Evolutionary conservation across 1,140 invertebrate genomes (phyloP).

Genomic region (Aethina tumida): DNA sequence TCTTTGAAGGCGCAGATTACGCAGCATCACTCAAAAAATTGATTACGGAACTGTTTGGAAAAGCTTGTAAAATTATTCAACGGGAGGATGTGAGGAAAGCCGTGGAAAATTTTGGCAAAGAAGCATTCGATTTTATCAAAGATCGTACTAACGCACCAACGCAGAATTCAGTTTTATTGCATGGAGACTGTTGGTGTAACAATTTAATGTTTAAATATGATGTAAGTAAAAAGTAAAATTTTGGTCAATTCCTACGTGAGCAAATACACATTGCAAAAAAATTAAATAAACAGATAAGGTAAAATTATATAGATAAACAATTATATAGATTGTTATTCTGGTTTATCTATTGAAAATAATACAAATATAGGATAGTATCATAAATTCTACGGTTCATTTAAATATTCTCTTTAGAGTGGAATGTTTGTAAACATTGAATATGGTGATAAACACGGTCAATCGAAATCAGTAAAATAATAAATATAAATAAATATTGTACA

Average conservation of each 20-base stretch:
- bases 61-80: no score
- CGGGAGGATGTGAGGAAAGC: conserved; percentile 11
- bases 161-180: conserved; percentile 33
- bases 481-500: no score
- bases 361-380: no score
- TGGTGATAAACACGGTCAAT: no score
- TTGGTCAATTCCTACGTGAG: background rate
- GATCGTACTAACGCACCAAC: background rate
- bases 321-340: conserved; percentile 4
- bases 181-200: conserved; percentile 45
- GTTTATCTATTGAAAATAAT: no score
- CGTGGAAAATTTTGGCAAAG: conserved; percentile 5
- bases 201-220: conserved; percentile 46
- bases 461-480: no score
- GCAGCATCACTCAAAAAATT: background rate
- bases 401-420: background rate
- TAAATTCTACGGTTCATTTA: conserved; percentile 6
- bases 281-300: conserved; percentile 1
- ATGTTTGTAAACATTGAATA: no score
- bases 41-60: conserved; percentile 26
- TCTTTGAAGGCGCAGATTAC: conserved; percentile 16
- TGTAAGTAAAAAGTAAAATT: conserved; percentile 14
- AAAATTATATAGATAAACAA: conserved; percentile 3
- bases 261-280: conserved; percentile 4
- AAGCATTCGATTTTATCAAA: conserved; percentile 15